Evolutionary conservation across 2,797 vertebrate species (phyloP), one percentile per base, ranked within the genome.

Genomic region (Tadarida brasiliensis): DNA sequence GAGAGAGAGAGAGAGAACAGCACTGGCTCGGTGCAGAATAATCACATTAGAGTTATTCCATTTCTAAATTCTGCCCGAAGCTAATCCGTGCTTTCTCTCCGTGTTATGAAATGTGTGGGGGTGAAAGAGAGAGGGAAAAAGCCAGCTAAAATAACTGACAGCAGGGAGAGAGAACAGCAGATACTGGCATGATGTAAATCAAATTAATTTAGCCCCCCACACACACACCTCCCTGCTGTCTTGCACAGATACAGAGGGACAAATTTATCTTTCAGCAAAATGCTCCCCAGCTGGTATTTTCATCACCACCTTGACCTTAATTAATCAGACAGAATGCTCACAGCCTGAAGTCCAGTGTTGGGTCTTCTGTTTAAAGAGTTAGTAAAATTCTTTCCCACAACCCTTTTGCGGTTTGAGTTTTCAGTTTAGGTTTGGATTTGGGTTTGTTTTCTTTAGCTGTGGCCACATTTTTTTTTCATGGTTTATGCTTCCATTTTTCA

Each of bases 201-300:
- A 96, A 96, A 97, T 97, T 96, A 96, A 94, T 97, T 97, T 97
- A 96, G 94, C 90, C 94, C 71, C 92, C 87, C 90, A 94, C 95
- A 95, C 96, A 95, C 96, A 94, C 83, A 94, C 95, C 88, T 97
- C 95, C 96, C 92, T 96, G 95, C 94, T 97, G 92, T 94, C 92
- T 95, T 89, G 84, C 96, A 91, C 85, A 95, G 93, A 95, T 87
- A 83, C 92, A 87, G 90, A 93, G 83, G 96, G 86, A 96, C 97
- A 96, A 82, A 96, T 97, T 95, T 97, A 93, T 96, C 95, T 97
- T 85, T 81, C 76, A 24, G 95, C 95, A 84, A 94, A 96, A 97
- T 74, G 86, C 94, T 97, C 94, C 90, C 95, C 95, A 95, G 95
- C 88, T 96, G 94, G 92, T 71, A 57, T 86, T 88, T 85, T 76